These are phyloP conservation scores for Halictus ligatus DNA, from an alignment of 2,888 invertebrate species.

Conservation along the genomic window DNA sequence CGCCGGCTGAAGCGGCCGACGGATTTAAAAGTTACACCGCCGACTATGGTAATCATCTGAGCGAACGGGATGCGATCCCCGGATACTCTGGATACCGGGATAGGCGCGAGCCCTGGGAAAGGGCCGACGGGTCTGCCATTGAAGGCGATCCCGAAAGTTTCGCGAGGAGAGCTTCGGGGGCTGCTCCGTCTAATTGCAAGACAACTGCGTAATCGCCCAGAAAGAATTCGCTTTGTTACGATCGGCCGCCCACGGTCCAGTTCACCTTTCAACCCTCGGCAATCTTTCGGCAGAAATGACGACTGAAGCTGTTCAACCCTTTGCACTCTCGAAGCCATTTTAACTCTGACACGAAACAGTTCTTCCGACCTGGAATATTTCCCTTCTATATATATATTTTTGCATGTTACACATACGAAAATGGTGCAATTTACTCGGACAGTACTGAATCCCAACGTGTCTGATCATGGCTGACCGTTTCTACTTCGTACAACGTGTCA, in stretches of 20 bases:
- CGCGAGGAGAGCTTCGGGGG: background rate
- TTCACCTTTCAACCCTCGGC: background rate
- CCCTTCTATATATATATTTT: too few relatives aligned
- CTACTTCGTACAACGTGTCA: too few relatives aligned
- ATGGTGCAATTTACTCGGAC: too few relatives aligned
- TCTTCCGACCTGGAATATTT: too few relatives aligned
- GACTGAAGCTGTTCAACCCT: too few relatives aligned
- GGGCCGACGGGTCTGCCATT: background rate
- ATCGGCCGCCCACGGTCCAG: too few relatives aligned
- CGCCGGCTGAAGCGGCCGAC: slow-evolving; percentile 7
- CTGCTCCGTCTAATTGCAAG: background rate
- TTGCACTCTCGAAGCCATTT: too few relatives aligned
- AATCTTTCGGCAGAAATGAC: background rate
- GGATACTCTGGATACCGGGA: background rate
- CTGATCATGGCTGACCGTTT: too few relatives aligned
- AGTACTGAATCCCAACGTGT: too few relatives aligned
- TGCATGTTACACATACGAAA: too few relatives aligned
- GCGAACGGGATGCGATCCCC: slow-evolving; percentile 45
- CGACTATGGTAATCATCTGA: slow-evolving; percentile 27
- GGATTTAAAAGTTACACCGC: slow-evolving; percentile 61
- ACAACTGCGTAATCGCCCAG: background rate
- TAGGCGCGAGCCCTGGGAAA: background rate
- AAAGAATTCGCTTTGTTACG: background rate
- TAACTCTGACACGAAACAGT: too few relatives aligned
- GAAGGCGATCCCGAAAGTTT: background rate